These are phyloP conservation scores for Tachysurus fulvidraco DNA, from an alignment of 2,113 vertebrate genomes.

Conservation along the genomic window DNA sequence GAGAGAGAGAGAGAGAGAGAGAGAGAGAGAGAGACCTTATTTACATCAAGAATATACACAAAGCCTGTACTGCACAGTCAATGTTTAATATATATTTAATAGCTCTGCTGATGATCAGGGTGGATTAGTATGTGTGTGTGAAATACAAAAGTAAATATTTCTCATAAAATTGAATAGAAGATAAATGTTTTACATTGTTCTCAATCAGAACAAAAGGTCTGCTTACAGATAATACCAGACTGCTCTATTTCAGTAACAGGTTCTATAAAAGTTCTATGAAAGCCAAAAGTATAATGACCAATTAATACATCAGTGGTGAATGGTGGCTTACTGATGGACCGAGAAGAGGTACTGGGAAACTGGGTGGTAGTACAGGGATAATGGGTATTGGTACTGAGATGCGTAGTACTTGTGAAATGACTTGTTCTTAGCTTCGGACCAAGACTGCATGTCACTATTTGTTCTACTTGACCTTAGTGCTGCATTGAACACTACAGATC, in stretches of 20 bases:
- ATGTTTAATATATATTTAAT: constrained; percentile 7
- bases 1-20: neutral
- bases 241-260: neutral
- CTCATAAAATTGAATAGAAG: neutral
- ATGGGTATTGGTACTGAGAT: no score
- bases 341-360: no score
- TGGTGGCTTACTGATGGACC: neutral
- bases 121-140: neutral
- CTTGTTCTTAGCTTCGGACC: no score
- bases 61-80: neutral
- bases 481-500: no score
- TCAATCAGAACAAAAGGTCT: neutral
- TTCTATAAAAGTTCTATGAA: neutral
- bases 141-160: neutral
- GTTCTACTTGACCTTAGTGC: no score
- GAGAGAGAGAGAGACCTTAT: neutral
- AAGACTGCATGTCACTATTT: no score
- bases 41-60: neutral
- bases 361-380: no score
- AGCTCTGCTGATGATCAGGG: neutral
- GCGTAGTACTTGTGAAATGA: no score
- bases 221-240: neutral
- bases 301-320: neutral
- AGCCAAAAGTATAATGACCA: neutral
- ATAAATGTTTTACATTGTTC: neutral